Base-by-base conservation (phyloP, 2,797 vertebrate species). In the Centroberyx gerrardi region DNA sequence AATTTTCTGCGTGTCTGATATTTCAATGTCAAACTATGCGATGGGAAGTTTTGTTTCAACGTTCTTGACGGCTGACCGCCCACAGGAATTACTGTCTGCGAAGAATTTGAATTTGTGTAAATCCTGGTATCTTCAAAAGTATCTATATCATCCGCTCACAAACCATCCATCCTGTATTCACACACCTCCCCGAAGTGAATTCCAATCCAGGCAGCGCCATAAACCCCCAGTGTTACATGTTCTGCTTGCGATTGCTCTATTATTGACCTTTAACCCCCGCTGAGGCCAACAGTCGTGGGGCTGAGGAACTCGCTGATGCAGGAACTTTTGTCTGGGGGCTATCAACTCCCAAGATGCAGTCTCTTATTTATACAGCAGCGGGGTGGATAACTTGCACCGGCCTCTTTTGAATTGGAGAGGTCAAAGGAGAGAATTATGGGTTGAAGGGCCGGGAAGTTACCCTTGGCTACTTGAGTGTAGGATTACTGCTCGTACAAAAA, bases 1-100 rank as follows among this genome's bases (percentile, higher is more conserved):
- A 74, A 89, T 88, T 87, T 90, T 86, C 68, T 70, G 73, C 81
- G 48, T 85, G 82, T 90, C 83, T 82, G 83, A 76, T 74, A 51
- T 87, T 72, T 87, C 83, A 88, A 64, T 79, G 85, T 90, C 82
- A 78, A 88, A 66, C 73, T 72, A 72, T 87, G 86, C 84, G 31
- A 53, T 17, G 52, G 31, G 68, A 49, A 68, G 75, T 60, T 75
- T 88, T 75, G 60, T 80, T 72, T 69, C 63, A 49, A 2, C 6
- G 1, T 44, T 60, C 51, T 40, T 63, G 22, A 28, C 40, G 15
- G 67, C 66, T 74, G 82, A 82, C 83, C 79, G 78, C 79, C 74
- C 71, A 58, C 72, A 59, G 71, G 62, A 87, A 83, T 79, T 81
- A 83, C 68, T 42, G 62, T 52, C 40, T 49, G 68, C 27, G 10